Evolutionary conservation across 2,797 vertebrate species (phyloP).

Genomic region (Florisuga fusca): DNA sequence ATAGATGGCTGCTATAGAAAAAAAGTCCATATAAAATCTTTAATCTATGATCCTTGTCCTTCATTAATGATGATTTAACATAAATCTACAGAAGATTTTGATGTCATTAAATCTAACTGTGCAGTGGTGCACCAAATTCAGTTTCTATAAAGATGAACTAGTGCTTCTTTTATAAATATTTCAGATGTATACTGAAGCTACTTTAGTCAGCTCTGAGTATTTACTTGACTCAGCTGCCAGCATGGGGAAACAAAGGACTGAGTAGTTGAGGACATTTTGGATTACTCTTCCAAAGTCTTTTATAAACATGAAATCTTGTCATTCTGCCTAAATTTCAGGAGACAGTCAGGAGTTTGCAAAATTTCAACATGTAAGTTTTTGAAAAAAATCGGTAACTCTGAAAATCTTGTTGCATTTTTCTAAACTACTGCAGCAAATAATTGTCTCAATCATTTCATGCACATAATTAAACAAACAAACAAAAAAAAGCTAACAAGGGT

Average conservation of each 20-base stretch:
- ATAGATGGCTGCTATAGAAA: not conserved
- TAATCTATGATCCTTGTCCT: not conserved
- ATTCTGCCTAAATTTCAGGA: not conserved
- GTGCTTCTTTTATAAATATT: not conserved
- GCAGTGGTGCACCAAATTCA: not conserved
- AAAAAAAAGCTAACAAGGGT: not conserved
- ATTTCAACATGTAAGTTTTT: not conserved
- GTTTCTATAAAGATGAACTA: not conserved
- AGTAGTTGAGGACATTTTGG: not conserved
- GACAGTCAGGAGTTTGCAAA: not conserved
- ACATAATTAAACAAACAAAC: not conserved
- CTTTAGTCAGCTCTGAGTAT: not conserved
- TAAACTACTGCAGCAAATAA: not conserved
- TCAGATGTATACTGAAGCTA: not conserved
- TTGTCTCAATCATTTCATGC: not conserved
- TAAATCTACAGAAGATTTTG: not conserved
- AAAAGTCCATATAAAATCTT: not conserved
- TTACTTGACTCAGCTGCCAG: not conserved
- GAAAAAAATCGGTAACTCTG: rapidly evolving
- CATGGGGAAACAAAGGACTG: not conserved
- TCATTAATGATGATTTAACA: not conserved
- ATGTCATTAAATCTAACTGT: not conserved
- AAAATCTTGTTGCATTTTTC: not conserved
- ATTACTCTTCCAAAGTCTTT: not conserved
- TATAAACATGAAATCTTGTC: not conserved